Percentiles rank a stretch among this genome's conserved stretches.
Conservation (phyloP, 2,888 invertebrate species). For the Xestoiulus laeticollis region DNA sequence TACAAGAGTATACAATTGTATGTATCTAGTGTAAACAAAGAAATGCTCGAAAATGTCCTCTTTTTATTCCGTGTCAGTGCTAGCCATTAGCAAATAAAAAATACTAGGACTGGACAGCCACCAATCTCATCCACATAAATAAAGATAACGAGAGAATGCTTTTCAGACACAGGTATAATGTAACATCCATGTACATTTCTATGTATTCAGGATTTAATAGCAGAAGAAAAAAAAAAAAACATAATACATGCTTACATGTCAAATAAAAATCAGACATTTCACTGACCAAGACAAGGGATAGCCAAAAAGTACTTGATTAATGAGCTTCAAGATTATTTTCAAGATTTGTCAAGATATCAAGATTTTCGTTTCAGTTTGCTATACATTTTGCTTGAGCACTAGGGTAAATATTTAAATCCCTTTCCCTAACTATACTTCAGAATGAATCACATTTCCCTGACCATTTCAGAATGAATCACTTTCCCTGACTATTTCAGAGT, state of each 20-base stretch:
- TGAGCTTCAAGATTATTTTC: too few relatives aligned
- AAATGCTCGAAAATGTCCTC: not conserved
- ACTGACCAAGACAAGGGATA: not conserved
- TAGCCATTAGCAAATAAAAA: conserved; percentile 37
- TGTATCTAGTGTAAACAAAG: not conserved
- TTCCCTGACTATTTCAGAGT: too few relatives aligned
- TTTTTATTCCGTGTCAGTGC: conserved; percentile 8
- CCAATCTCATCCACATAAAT: conserved; percentile 40
- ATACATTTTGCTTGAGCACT: too few relatives aligned
- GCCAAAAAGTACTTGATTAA: conserved; percentile 17
- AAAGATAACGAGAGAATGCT: conserved; percentile 44
- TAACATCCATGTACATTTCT: conserved; percentile 31
- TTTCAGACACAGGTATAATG: conserved; percentile 39
- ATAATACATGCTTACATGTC: conserved; percentile 10
- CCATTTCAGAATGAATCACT: too few relatives aligned
- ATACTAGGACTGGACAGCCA: not conserved
- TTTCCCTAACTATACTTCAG: too few relatives aligned
- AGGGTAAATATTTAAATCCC: too few relatives aligned
- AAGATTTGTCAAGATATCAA: too few relatives aligned
- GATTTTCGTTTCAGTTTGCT: too few relatives aligned
- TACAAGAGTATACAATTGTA: not conserved
- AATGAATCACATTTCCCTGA: too few relatives aligned
- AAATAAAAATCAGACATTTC: not conserved
- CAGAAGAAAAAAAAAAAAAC: too few relatives aligned
- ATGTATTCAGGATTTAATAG: not conserved